Percentiles rank a stretch among this genome's conserved stretches.
Evolutionary conservation across 2,888 invertebrate species (phyloP).

Genomic region (Strigamia maritima): DNA sequence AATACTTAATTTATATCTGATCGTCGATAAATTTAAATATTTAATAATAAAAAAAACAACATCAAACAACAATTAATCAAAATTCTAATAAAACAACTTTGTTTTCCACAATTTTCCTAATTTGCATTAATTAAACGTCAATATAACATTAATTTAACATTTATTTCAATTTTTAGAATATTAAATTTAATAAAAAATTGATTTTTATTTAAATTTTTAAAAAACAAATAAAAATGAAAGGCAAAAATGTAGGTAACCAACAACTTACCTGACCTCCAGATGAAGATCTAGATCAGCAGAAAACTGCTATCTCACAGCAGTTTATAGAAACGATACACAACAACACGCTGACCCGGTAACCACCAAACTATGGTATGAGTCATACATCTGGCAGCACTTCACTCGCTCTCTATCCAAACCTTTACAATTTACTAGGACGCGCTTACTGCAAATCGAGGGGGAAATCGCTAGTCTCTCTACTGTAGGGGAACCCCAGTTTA

Average conservation of each 20-base stretch:
- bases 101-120: background rate
- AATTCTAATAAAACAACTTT: background rate
- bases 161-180: too few species aligned
- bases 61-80: too few species aligned
- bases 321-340: background rate
- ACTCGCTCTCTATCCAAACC: slow-evolving; percentile 19
- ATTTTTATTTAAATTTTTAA: too few species aligned
- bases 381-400: slow-evolving; percentile 27
- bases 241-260: background rate
- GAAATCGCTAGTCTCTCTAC: background rate
- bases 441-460: slow-evolving; percentile 6
- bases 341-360: slow-evolving; percentile 20
- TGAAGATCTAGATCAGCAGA: background rate
- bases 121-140: too few species aligned
- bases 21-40: background rate
- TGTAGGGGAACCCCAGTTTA: background rate
- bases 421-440: slow-evolving; percentile 17
- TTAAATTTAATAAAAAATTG: too few species aligned
- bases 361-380: slow-evolving; percentile 24
- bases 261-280: background rate
- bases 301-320: background rate
- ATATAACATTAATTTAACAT: too few species aligned
- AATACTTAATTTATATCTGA: background rate
- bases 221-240: background rate
- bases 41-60: background rate